phyloP scores from a whole-genome alignment of 1,140 invertebrate genomes.

The Saccostrea cuccullata region DNA sequence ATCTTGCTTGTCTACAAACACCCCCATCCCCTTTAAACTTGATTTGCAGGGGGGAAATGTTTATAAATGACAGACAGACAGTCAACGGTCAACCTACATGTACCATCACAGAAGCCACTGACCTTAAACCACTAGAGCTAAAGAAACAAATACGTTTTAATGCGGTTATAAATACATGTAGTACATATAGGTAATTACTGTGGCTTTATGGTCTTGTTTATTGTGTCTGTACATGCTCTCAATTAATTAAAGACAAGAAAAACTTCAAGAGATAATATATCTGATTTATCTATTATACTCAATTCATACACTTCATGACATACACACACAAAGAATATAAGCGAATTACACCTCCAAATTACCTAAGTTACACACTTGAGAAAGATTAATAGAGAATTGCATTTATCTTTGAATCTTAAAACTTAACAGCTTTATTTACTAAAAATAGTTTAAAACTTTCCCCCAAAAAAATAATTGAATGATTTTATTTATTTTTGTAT shows the following conservation, averaged over 20 bases:
- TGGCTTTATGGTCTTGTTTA: no score
- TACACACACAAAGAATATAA: slow-evolving; percentile 38
- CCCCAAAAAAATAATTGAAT: background rate
- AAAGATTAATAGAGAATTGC: background rate
- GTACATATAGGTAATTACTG: no score
- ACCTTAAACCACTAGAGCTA: no score
- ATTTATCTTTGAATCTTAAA: background rate
- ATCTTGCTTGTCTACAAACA: no score
- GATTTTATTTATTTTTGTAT: background rate
- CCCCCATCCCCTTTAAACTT: no score
- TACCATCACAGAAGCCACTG: no score
- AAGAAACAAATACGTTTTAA: no score
- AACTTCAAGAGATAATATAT: slow-evolving; percentile 16
- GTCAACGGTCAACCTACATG: no score
- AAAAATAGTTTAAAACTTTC: background rate
- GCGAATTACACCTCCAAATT: slow-evolving; percentile 1
- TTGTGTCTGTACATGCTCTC: no score
- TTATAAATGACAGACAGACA: no score
- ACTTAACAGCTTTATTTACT: background rate
- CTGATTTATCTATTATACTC: slow-evolving; percentile 34
- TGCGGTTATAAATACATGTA: no score
- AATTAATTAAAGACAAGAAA: background rate
- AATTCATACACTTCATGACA: slow-evolving; percentile 31
- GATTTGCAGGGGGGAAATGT: no score
- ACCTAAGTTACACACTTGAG: slow-evolving; percentile 13